phyloP scores from a whole-genome alignment of 2,113 vertebrate species.

The Electrona antarctica region DNA sequence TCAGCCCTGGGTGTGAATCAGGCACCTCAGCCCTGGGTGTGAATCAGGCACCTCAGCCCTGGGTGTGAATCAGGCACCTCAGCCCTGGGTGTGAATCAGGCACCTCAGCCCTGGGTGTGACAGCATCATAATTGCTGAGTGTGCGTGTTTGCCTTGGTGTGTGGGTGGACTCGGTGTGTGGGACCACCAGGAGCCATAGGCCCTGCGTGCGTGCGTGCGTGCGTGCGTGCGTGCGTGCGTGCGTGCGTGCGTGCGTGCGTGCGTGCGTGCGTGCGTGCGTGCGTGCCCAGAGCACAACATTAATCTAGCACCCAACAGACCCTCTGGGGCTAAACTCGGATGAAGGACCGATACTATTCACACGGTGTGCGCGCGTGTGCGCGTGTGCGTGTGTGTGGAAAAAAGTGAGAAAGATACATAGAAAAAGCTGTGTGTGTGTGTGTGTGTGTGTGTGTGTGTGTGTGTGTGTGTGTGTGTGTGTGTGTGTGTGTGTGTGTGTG shows the following conservation, averaged over 20 bases:
- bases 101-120: neutral
- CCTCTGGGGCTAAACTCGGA: too few relatives aligned
- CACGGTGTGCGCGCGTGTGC: neutral
- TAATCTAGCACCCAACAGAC: too few relatives aligned
- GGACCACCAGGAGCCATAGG: too few relatives aligned
- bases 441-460: neutral
- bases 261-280: constrained; percentile 3
- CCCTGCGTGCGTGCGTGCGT: neutral
- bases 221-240: neutral
- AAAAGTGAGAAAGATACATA: neutral
- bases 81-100: too few relatives aligned
- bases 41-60: constrained; percentile 22
- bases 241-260: neutral
- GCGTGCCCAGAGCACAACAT: neutral
- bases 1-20: too few relatives aligned
- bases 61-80: constrained; percentile 23
- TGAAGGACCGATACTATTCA: too few relatives aligned
- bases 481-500: too few relatives aligned
- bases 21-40: too few relatives aligned
- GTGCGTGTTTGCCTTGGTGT: too few relatives aligned
- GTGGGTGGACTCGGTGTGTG: too few relatives aligned
- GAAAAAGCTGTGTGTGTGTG: neutral
- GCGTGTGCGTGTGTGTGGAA: neutral
- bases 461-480: too few relatives aligned
- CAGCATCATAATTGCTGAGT: constrained; percentile 24